These are phyloP conservation scores for Holothuria glaberrima DNA, from an alignment of 35 echinoderm and acorn worm species.

Conservation along the genomic window DNA sequence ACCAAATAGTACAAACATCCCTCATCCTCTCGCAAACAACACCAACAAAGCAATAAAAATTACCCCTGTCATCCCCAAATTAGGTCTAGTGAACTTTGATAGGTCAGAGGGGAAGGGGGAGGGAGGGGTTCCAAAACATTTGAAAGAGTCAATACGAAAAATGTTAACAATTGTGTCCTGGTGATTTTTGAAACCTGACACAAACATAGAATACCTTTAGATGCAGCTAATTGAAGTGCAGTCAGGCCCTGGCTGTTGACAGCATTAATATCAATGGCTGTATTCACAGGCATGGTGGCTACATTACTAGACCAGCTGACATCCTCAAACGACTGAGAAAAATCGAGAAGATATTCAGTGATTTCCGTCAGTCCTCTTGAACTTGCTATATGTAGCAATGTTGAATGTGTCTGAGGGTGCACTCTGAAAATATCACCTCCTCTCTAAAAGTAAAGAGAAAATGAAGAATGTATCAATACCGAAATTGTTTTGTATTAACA, in stretches of 20 bases:
- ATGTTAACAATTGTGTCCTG: too few relatives aligned
- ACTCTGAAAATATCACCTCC: conserved; percentile 83
- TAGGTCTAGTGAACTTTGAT: too few relatives aligned
- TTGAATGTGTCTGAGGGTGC: conserved; percentile 86
- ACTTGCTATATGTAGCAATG: conserved; percentile 88
- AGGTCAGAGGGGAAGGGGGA: too few relatives aligned
- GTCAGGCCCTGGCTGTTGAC: conserved; percentile 76
- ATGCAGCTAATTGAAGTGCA: conserved; percentile 87
- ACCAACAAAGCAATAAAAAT: too few relatives aligned
- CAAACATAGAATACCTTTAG: conserved; percentile 67
- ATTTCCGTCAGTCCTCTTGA: conserved; percentile 82
- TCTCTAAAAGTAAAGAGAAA: conserved; percentile 58
- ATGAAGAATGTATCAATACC: neutral
- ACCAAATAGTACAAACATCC: too few relatives aligned
- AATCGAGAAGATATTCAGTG: conserved; percentile 74
- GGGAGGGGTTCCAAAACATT: too few relatives aligned
- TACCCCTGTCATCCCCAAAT: too few relatives aligned
- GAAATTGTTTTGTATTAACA: too few relatives aligned
- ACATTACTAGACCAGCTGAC: neutral
- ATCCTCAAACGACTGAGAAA: conserved; percentile 56
- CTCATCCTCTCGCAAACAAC: too few relatives aligned
- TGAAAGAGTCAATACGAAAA: too few relatives aligned
- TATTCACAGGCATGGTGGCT: neutral
- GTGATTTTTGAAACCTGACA: too few relatives aligned
- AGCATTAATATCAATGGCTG: conserved; percentile 83